Evolutionary conservation across 2,888 invertebrate genomes (phyloP).

Genomic region (Drosophila paucipuncta): DNA sequence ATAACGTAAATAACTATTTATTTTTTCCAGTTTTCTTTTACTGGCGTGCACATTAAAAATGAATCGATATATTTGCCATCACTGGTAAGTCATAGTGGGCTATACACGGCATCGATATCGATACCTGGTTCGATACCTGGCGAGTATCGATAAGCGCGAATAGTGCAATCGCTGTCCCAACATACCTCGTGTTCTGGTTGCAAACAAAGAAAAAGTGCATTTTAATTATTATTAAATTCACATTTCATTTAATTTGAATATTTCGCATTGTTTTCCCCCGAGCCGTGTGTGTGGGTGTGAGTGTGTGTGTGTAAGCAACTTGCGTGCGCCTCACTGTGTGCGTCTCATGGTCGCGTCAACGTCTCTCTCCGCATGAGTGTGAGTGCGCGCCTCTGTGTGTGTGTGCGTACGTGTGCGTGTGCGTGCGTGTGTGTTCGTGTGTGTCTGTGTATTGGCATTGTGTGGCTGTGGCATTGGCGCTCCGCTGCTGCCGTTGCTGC

Average conservation of each 20-base stretch:
- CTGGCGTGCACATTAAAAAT: slow-evolving; percentile 26
- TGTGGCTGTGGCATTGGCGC: slow-evolving; percentile 66
- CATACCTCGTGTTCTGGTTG: slow-evolving; percentile 74
- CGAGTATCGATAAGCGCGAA: slow-evolving; percentile 41
- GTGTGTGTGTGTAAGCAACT: slow-evolving; percentile 24
- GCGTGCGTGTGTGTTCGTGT: slow-evolving; percentile 36
- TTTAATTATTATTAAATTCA: slow-evolving; percentile 73
- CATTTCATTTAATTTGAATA: slow-evolving; percentile 44
- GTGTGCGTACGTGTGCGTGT: slow-evolving; percentile 36
- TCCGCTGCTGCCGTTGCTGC: slow-evolving; percentile 55
- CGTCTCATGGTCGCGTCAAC: slow-evolving; percentile 66
- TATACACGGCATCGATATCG: slow-evolving; percentile 1
- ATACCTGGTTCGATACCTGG: slow-evolving; percentile 24
- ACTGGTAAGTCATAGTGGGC: background rate
- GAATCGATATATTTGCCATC: slow-evolving; percentile 22
- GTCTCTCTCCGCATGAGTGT: slow-evolving; percentile 41
- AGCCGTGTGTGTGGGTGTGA: slow-evolving; percentile 19
- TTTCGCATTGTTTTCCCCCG: slow-evolving; percentile 34
- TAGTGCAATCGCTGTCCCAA: slow-evolving; percentile 58
- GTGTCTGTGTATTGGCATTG: slow-evolving; percentile 71
- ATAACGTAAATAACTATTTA: background rate
- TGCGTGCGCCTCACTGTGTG: slow-evolving; percentile 51
- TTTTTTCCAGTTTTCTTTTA: slow-evolving; percentile 19
- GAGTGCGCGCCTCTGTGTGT: slow-evolving; percentile 39
- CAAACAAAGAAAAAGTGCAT: slow-evolving; percentile 82